Base-by-base conservation (phyloP, 2,113 vertebrate genomes). In the Toxostoma redivivum region DNA sequence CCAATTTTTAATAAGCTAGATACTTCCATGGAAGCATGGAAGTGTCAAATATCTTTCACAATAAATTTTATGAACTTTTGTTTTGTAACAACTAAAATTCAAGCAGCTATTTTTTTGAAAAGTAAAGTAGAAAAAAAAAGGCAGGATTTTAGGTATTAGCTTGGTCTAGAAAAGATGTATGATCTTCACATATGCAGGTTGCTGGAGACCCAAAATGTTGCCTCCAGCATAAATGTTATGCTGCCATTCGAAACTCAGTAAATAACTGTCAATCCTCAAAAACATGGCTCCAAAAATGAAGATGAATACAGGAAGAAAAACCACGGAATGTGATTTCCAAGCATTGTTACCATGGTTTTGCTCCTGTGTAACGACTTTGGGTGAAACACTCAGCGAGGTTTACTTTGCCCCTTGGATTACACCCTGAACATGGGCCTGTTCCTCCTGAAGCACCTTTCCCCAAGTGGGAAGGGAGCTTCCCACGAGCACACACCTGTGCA, bases 371-470 rank as follows among this genome's bases (percentile, higher is more conserved):
- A 61, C 60, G 35, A 45, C 15, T 23, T 4, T 11, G 33, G 15
- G 5, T 37, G 51, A 58, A 33, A 42, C 37, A 54, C 30, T 47
- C 7, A 48, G 21, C 0, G 12, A 53, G 33, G 45, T 1, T 56
- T 51, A 8, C 13, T 42, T 37, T 50, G 45, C 9, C 9, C 12
- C 37, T 51, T 42, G n/a, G 27, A 22, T 69, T 19, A 4, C 2
- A 5, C 15, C 23, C 25, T 65, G 40, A 60, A 45, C n/a, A 37
- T 0, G 0, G 19, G 12, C 10, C 27, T 5, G 2, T 24, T 51
- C n/a, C 51, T 73, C 45, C 38, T 16, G 9, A 66, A 31, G 28
- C 2, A 13, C 3, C 7, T 28, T 64, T 9, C 28, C 11, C 25
- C 7, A 18, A 2, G 20, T 17, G 15, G 53, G 40, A 74, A 74